Conservation (phyloP, 1,140 invertebrate species). For the Leptopilina clavipes region DNA sequence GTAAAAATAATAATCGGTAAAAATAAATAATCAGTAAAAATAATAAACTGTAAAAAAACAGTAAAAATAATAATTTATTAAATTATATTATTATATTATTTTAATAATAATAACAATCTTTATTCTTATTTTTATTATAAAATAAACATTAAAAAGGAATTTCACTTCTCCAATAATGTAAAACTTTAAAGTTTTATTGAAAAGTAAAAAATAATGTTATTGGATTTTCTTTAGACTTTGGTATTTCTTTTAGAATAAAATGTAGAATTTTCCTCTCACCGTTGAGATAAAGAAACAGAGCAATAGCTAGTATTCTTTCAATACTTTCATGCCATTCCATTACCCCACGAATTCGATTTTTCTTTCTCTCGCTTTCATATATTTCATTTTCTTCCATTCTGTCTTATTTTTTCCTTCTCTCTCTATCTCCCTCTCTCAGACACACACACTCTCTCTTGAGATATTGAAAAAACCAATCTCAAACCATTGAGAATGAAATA, state of each 20-base stretch:
- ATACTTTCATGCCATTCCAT: constrained; percentile 23
- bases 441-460: background rate
- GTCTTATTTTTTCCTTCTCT: no score
- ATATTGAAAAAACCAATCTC: background rate
- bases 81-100: no score
- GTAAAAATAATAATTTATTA: no score
- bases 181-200: background rate
- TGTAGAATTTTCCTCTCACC: constrained; percentile 2
- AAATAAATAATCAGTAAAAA: no score
- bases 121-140: no score
- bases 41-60: no score
- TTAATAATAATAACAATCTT: no score
- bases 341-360: background rate
- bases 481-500: background rate
- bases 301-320: constrained; percentile 19
- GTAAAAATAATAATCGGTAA: background rate
- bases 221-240: background rate
- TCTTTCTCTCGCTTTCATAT: background rate
- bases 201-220: background rate
- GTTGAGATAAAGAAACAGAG: constrained; percentile 1
- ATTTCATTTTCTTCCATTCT: background rate
- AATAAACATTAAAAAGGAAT: background rate
- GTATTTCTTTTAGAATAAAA: background rate
- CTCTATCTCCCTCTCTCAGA: no score
- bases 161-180: background rate